These are phyloP conservation scores for Sialis lutaria DNA, from an alignment of 2,888 invertebrate species.

Conservation along the genomic window DNA sequence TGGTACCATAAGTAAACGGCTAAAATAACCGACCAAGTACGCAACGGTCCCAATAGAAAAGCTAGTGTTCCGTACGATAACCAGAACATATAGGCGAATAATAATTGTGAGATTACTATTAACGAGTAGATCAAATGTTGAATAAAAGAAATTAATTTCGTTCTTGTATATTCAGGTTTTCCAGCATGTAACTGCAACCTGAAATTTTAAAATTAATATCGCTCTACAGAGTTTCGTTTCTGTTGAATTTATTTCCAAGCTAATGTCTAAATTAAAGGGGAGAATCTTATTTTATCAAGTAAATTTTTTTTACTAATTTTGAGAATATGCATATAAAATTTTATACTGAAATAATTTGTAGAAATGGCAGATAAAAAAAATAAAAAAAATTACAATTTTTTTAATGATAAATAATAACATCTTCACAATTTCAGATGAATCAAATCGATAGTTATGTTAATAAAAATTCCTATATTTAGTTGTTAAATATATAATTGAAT, in stretches of 20 bases:
- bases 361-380: too few species aligned
- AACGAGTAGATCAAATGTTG: constrained; percentile 34
- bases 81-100: constrained; percentile 62
- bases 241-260: too few species aligned
- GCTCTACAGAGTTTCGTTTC: too few species aligned
- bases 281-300: too few species aligned
- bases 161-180: constrained; percentile 14
- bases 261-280: background rate
- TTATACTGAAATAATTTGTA: too few species aligned
- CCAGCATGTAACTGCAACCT: constrained; percentile 19
- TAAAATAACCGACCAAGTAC: constrained; percentile 62
- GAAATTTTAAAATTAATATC: background rate
- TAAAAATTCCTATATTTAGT: background rate
- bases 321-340: too few species aligned
- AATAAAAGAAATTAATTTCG: constrained; percentile 7
- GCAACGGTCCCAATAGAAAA: constrained; percentile 55
- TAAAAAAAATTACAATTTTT: too few species aligned
- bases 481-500: too few species aligned
- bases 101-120: constrained; percentile 37
- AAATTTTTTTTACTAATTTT: too few species aligned
- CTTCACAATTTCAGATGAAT: too few species aligned
- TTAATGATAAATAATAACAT: too few species aligned
- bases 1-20: constrained; percentile 50
- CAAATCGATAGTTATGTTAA: background rate
- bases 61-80: constrained; percentile 64